Percentiles rank a stretch among this genome's conserved stretches.
These are phyloP conservation scores for Lacerta bilineata DNA, from an alignment of 2,797 vertebrate species.

Conservation along the genomic window DNA sequence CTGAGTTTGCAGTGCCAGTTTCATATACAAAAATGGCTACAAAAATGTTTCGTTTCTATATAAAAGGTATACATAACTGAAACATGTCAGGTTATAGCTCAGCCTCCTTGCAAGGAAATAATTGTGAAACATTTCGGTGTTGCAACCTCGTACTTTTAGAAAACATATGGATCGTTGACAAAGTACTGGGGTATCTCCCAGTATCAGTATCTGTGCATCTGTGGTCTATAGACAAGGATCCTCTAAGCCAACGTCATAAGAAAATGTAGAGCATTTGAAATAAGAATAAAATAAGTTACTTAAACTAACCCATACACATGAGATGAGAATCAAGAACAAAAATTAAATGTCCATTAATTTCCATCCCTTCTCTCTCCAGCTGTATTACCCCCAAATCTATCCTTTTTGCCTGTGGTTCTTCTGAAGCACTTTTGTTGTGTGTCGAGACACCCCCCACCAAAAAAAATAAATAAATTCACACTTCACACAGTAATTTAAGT, in stretches of 20 bases:
- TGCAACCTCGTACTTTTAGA: background rate
- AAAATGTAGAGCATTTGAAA: background rate
- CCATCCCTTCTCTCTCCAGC: background rate
- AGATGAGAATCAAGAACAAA: background rate
- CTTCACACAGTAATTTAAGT: too few relatives aligned
- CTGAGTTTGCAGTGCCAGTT: conserved; percentile 39
- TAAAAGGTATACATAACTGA: background rate
- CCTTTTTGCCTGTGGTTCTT: background rate
- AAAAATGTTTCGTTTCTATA: conserved; percentile 15
- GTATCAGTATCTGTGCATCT: background rate
- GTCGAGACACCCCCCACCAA: too few relatives aligned
- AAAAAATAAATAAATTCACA: too few relatives aligned
- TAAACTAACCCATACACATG: background rate
- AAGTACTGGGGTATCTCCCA: background rate
- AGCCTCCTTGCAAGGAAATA: background rate
- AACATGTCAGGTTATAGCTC: background rate
- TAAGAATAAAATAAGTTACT: background rate
- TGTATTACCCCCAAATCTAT: background rate
- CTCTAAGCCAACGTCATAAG: background rate
- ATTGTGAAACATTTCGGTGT: conserved; percentile 19
- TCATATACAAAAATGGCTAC: background rate
- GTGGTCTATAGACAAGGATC: background rate
- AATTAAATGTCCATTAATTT: background rate
- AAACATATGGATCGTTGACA: background rate
- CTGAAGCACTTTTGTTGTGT: too few relatives aligned